Evolutionary conservation across 2,888 invertebrate species (phyloP).

Genomic region (Melanophora roralis): DNA sequence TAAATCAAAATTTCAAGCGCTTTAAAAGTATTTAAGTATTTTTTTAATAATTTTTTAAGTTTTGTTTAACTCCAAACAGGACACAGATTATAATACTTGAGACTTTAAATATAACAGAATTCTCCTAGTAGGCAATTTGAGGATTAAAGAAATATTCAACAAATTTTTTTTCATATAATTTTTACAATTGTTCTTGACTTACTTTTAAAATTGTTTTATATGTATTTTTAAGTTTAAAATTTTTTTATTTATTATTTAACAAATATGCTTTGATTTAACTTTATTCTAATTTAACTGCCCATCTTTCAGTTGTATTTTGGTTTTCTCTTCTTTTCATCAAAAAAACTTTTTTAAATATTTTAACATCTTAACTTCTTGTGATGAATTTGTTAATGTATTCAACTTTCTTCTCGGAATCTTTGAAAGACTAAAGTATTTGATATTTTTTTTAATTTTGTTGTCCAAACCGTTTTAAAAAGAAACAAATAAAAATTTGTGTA

Average conservation of each 20-base stretch:
- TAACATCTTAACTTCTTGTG: slow-evolving; percentile 13
- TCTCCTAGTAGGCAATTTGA: too few species aligned
- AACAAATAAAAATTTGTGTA: slow-evolving; percentile 14
- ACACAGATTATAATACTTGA: too few species aligned
- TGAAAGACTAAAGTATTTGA: slow-evolving; percentile 39
- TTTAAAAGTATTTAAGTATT: too few species aligned
- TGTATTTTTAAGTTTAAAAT: neutral
- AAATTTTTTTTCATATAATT: too few species aligned
- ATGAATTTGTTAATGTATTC: slow-evolving; percentile 35
- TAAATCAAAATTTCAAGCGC: too few species aligned
- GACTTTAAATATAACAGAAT: too few species aligned
- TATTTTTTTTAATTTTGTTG: slow-evolving; percentile 34
- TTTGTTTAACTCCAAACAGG: too few species aligned
- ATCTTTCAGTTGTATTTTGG: neutral
- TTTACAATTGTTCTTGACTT: neutral
- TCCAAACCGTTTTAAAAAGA: neutral
- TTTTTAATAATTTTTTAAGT: too few species aligned
- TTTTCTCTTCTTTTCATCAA: neutral
- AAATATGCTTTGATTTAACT: slow-evolving; percentile 37
- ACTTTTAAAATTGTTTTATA: neutral
- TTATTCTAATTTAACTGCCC: neutral
- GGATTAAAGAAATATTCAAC: too few species aligned
- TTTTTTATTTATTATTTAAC: neutral
- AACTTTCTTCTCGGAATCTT: slow-evolving; percentile 24
- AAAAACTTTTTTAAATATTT: neutral